Evolutionary conservation across 2,888 invertebrate genomes (phyloP), one percentile per base, ranked within the genome.

Genomic region (Aphodius granarius): DNA sequence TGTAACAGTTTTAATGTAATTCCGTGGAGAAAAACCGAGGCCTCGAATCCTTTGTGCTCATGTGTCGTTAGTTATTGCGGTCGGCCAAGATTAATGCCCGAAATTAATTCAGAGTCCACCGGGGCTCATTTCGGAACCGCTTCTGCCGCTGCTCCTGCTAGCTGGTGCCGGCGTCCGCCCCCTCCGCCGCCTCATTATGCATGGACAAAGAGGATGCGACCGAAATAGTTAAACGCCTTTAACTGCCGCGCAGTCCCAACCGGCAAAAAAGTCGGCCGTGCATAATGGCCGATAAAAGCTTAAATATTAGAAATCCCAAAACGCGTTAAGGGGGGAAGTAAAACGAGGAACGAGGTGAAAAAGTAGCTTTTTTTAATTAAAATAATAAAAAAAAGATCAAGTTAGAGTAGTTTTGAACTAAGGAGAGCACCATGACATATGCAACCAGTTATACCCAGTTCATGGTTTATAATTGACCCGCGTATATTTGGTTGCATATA

Each of bases 91-190:
- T 80, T 80, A 80, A 80, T 80, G 78, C 76, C 77, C 76, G 76
- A 79, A 80, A 80, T 79, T 80, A 80, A 80, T 80, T 78, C 79
- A 78, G 79, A 78, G 76, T 77, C 79, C 77, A 76, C 78, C 75
- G 76, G 79, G 43, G 75, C 76, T 77, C 78, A 77, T 77, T 77
- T 77, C 73, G 75, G 76, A 73, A 65, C 75, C 74, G 76, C 43
- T 43, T 43, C 43, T 43, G 43, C 43, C 13, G 43, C 9, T 43
- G 43, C 43, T 13, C 13, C 43, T 13, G 43, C 43, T 13, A 4
- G 23, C 6, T 3, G 9, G 43, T 43, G 9, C n/a, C n/a, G n/a
- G n/a, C 43, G 43, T 43, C 43, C 43, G 43, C 43, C 43, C 13
- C 43, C 43, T 43, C 43, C 43, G 43, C 43, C 43, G 43, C 68